These are phyloP conservation scores for Marmota monax DNA, from an alignment of 2,113 vertebrate genomes.

Conservation along the genomic window DNA sequence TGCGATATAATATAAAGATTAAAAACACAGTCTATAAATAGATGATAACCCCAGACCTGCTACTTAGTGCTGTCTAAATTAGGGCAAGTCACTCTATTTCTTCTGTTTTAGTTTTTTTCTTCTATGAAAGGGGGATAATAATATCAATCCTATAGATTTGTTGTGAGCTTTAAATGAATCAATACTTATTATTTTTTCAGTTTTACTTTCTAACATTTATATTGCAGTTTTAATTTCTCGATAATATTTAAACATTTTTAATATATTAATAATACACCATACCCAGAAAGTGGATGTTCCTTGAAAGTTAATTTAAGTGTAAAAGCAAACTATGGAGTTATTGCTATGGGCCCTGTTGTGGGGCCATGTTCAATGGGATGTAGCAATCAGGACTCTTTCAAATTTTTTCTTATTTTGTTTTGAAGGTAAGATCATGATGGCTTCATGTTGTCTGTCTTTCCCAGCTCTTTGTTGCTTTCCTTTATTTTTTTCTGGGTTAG, in stretches of 20 bases:
- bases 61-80: background rate
- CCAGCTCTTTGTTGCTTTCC: too few species aligned
- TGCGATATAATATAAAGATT: background rate
- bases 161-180: background rate
- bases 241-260: background rate
- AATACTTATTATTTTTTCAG: background rate
- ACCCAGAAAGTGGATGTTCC: background rate
- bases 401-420: background rate
- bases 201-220: background rate
- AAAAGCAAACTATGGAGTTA: background rate
- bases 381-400: background rate
- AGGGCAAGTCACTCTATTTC: background rate
- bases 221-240: background rate
- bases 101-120: background rate
- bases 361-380: background rate
- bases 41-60: background rate
- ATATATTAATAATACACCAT: background rate
- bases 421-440: background rate
- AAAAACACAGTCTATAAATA: background rate
- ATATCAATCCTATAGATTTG: background rate
- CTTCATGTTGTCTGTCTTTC: background rate
- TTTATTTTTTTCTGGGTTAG: background rate
- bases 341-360: background rate
- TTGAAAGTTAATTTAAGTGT: constrained; percentile 2
- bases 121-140: background rate